These are phyloP conservation scores for Drosophila truncata DNA, from an alignment of 1,140 invertebrate species.

Conservation along the genomic window DNA sequence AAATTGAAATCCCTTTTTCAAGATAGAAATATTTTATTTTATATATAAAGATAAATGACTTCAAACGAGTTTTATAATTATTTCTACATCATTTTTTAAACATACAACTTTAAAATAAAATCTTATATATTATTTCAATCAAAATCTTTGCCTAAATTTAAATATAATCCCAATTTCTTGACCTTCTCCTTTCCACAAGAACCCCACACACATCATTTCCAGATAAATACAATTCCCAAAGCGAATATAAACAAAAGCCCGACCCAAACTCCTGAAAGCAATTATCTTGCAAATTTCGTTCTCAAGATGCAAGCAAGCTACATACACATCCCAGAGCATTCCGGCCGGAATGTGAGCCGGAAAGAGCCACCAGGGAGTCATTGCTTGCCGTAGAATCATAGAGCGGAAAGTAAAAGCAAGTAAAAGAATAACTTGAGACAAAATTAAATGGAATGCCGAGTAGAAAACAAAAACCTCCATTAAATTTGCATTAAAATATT, in stretches of 20 bases:
- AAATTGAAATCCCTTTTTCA: background rate
- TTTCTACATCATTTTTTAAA: background rate
- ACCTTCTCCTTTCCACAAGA: background rate
- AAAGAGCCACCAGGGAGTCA: slow-evolving; percentile 36
- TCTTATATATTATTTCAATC: too few species aligned
- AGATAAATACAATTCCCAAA: slow-evolving; percentile 18
- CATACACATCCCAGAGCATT: slow-evolving; percentile 26
- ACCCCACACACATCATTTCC: slow-evolving; percentile 2
- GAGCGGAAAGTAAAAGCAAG: slow-evolving; percentile 22
- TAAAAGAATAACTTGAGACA: slow-evolving; percentile 49
- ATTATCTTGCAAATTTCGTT: slow-evolving; percentile 51
- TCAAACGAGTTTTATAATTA: background rate
- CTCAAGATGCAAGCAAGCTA: slow-evolving; percentile 24
- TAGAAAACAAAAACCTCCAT: slow-evolving; percentile 63
- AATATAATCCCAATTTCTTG: background rate
- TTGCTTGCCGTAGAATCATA: background rate
- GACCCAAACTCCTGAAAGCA: slow-evolving; percentile 12
- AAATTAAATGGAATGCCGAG: slow-evolving; percentile 67
- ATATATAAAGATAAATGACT: background rate
- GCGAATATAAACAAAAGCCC: slow-evolving; percentile 22
- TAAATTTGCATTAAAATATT: slow-evolving; percentile 82
- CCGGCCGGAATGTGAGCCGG: slow-evolving; percentile 12
- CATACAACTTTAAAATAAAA: background rate
- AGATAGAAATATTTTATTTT: too few species aligned
- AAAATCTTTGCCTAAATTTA: background rate